Conservation (phyloP, 2,113 vertebrate genomes). For the Epinephelus lanceolatus region DNA sequence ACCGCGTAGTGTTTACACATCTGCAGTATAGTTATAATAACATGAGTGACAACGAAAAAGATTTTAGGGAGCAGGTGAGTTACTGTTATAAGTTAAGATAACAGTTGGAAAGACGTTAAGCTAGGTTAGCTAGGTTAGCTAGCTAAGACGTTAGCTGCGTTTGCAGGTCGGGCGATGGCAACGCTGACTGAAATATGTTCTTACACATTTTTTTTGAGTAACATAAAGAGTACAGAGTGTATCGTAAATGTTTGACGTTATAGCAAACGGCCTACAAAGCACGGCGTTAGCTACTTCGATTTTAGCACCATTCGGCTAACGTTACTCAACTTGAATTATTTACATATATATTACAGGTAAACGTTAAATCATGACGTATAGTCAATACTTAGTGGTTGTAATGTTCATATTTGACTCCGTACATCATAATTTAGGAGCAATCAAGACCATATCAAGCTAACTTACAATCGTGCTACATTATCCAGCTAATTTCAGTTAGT, state of each 20-base stretch:
- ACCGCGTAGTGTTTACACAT: not conserved
- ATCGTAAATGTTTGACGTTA: not conserved
- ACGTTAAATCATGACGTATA: not conserved
- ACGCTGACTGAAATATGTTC: not conserved
- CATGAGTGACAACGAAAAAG: slow-evolving; percentile 83
- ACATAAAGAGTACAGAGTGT: not conserved
- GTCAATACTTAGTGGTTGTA: not conserved
- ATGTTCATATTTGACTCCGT: not conserved
- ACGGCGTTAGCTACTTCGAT: not conserved
- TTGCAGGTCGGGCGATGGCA: not conserved
- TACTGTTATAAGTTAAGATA: not conserved
- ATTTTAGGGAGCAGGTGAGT: slow-evolving; percentile 81
- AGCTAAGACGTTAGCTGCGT: not conserved
- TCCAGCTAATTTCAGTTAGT: slow-evolving; percentile 23
- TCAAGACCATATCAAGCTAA: slow-evolving; percentile 17
- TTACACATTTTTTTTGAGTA: not conserved
- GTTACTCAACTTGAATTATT: not conserved
- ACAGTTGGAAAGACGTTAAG: not conserved
- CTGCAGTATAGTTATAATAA: slow-evolving; percentile 4
- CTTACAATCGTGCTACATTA: not conserved
- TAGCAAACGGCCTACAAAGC: slow-evolving; percentile 41
- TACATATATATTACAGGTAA: not conserved
- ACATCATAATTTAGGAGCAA: not conserved
- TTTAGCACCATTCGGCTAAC: not conserved
- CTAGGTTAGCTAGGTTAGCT: slow-evolving; percentile 29